These are phyloP conservation scores for Chloroceryle amazona DNA, from an alignment of 2,797 vertebrate species.

Conservation along the genomic window DNA sequence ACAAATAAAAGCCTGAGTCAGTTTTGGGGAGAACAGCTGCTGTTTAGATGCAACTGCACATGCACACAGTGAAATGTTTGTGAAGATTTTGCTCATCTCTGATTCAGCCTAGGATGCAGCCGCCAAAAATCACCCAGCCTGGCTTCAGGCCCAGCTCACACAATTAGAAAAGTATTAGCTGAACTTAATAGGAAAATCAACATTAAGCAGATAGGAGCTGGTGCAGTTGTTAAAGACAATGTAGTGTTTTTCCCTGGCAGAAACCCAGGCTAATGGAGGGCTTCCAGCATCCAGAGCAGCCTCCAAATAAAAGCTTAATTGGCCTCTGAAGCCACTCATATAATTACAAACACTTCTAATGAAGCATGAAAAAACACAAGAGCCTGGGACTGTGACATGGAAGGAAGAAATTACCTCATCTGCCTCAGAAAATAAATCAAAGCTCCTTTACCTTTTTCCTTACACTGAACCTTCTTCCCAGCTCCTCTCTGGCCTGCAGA, in stretches of 20 bases:
- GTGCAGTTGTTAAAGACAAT: slow-evolving; percentile 52
- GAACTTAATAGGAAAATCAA: slow-evolving; percentile 66
- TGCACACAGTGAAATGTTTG: neutral
- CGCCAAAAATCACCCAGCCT: neutral
- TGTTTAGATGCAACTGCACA: neutral
- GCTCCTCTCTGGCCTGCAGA: neutral
- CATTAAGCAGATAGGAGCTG: slow-evolving; percentile 68
- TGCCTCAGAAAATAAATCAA: slow-evolving; percentile 18
- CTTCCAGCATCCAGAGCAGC: slow-evolving; percentile 51
- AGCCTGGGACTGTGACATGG: neutral
- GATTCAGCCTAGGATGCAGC: slow-evolving; percentile 15
- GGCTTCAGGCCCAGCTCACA: slow-evolving; percentile 49
- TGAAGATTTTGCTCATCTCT: neutral
- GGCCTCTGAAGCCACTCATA: slow-evolving; percentile 52
- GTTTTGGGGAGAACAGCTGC: fast-evolving
- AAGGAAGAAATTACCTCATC: slow-evolving; percentile 17
- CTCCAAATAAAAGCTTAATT: slow-evolving; percentile 63
- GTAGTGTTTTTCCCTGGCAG: slow-evolving; percentile 63
- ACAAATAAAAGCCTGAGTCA: neutral
- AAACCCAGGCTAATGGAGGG: slow-evolving; percentile 62
- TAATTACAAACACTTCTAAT: slow-evolving; percentile 67
- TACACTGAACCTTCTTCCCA: neutral
- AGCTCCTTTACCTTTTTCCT: neutral
- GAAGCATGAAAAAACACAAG: slow-evolving; percentile 59
- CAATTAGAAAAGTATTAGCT: slow-evolving; percentile 69